Conservation (phyloP, 2,797 vertebrate genomes). For the Coilia nasus region DNA sequence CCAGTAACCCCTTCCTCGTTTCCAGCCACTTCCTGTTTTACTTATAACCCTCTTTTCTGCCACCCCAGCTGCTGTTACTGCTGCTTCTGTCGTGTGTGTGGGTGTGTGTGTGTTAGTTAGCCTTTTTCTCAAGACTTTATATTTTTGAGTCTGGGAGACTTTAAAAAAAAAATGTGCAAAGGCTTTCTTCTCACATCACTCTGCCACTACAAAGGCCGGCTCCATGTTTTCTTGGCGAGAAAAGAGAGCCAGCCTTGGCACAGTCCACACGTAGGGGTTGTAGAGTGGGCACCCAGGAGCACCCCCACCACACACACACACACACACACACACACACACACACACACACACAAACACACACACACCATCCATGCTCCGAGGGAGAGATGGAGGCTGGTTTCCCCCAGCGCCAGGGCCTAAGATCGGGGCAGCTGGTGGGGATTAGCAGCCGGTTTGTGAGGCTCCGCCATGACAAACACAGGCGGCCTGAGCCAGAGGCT, state of each 20-base stretch:
- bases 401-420: constrained; percentile 13
- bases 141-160: constrained; percentile 7
- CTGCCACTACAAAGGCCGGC: neutral
- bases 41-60: constrained; percentile 73
- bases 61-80: constrained; percentile 30
- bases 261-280: neutral
- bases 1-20: neutral
- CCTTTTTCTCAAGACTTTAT: neutral
- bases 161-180: too few species aligned
- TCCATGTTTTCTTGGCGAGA: neutral
- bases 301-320: neutral
- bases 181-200: neutral
- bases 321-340: neutral
- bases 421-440: constrained; percentile 72
- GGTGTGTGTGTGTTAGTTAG: neutral
- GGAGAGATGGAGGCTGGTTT: neutral
- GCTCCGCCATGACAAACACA: constrained; percentile 72
- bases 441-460: constrained; percentile 72
- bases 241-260: neutral
- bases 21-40: constrained; percentile 71
- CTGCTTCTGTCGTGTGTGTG: neutral
- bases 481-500: constrained; percentile 64
- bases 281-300: neutral
- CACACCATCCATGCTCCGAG: neutral
- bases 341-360: neutral